These are phyloP conservation scores for Drosophila busckii DNA, from an alignment of 1,140 invertebrate species.

Conservation along the genomic window DNA sequence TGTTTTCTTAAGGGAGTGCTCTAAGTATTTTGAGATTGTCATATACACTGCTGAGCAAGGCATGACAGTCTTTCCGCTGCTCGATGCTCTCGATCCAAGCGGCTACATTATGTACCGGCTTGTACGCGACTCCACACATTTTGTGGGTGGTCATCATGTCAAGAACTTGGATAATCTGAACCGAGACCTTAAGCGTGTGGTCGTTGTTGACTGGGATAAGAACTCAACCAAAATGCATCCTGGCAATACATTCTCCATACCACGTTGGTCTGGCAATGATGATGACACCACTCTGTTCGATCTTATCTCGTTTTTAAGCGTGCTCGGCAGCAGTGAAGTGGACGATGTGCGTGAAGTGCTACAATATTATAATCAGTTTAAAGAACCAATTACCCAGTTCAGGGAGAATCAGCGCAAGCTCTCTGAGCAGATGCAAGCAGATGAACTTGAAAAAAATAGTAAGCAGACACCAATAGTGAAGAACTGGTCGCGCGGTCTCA, in stretches of 20 bases:
- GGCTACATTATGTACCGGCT: conserved; percentile 92
- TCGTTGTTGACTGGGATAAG: conserved; percentile 97
- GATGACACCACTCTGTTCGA: conserved; percentile 93
- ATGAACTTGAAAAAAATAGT: conserved; percentile 77
- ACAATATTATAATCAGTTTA: conserved; percentile 94
- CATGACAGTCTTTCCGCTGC: conserved; percentile 94
- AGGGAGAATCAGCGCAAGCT: conserved; percentile 90
- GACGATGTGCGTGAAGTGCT: conserved; percentile 96
- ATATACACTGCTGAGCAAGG: conserved; percentile 96
- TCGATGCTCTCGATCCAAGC: conserved; percentile 95
- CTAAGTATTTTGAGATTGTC: conserved; percentile 96
- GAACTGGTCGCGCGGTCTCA: conserved; percentile 64
- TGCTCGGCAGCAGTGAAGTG: conserved; percentile 90
- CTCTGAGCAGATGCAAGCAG: conserved; percentile 82
- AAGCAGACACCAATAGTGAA: conserved; percentile 60
- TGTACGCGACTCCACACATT: conserved; percentile 97
- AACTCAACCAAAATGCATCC: conserved; percentile 92
- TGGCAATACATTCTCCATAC: conserved; percentile 92
- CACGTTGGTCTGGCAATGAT: conserved; percentile 95
- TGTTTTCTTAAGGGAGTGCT: conserved; percentile 93
- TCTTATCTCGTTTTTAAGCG: conserved; percentile 94
- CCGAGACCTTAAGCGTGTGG: conserved; percentile 96
- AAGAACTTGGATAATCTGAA: conserved; percentile 98
- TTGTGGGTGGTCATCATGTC: conserved; percentile 95
- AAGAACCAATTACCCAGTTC: conserved; percentile 95